phyloP scores from a whole-genome alignment of 53 echinoderm and acorn worm genomes.

The Hippasteria phrygiana region DNA sequence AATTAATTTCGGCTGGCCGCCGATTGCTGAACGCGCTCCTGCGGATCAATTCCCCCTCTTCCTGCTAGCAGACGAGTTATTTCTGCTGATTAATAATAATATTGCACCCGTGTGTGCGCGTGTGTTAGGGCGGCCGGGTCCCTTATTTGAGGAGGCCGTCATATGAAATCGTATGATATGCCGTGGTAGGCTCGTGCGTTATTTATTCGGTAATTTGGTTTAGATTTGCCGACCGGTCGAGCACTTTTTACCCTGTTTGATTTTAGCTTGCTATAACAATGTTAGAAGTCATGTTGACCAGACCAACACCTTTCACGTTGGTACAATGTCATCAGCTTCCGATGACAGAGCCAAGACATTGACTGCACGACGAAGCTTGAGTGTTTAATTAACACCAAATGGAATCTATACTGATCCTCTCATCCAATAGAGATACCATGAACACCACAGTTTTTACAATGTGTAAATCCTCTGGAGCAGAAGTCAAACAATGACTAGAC shows the following conservation, averaged over 20 bases:
- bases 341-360: too few relatives aligned
- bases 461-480: too few relatives aligned
- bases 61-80: conserved; percentile 62
- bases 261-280: background rate
- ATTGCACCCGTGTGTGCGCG: too few relatives aligned
- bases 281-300: background rate
- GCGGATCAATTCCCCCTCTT: conserved; percentile 49
- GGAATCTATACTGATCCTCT: too few relatives aligned
- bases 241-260: background rate
- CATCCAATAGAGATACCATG: too few relatives aligned
- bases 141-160: background rate
- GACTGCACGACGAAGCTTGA: too few relatives aligned
- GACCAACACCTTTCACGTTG: background rate
- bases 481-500: too few relatives aligned
- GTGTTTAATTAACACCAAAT: too few relatives aligned
- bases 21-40: conserved; percentile 36
- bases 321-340: too few relatives aligned
- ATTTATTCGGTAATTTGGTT: background rate
- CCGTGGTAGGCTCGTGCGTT: background rate
- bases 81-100: conserved; percentile 59
- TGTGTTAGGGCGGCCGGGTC: background rate
- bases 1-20: conserved; percentile 66
- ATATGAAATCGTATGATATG: background rate
- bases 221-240: background rate
- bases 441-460: too few relatives aligned